Conservation (phyloP, 2,888 invertebrate species). For the Coelopa pilipes region DNA sequence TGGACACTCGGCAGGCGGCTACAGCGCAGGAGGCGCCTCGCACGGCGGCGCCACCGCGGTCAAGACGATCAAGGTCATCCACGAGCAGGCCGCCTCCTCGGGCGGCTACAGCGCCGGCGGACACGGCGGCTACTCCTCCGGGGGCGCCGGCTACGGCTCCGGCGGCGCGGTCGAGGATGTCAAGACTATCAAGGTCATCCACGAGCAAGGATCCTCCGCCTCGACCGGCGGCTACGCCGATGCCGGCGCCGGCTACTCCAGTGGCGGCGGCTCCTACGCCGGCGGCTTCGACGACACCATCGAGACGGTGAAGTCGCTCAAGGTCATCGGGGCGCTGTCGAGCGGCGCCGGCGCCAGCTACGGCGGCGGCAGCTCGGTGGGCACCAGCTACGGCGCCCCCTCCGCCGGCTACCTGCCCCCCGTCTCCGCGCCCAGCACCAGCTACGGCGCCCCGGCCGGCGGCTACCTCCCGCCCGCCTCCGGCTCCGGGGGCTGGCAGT, state of each 20-base stretch:
- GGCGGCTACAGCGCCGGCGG: constrained; percentile 22
- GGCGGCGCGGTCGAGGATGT: constrained; percentile 24
- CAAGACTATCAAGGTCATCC: constrained; percentile 42
- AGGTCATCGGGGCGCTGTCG: constrained; percentile 42
- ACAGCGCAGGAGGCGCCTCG: background rate
- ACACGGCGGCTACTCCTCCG: constrained; percentile 7
- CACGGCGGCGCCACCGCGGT: constrained; percentile 24
- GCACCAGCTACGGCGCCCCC: constrained; percentile 25
- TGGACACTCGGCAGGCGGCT: constrained; percentile 32
- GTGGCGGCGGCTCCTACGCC: background rate
- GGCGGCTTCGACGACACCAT: constrained; percentile 38
- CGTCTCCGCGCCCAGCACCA: constrained; percentile 24
- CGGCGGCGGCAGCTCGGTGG: constrained; percentile 23
- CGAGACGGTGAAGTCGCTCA: constrained; percentile 43
- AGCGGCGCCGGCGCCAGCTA: constrained; percentile 22
- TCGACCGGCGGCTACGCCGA: constrained; percentile 17
- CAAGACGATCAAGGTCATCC: constrained; percentile 42
- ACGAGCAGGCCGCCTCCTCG: constrained; percentile 34
- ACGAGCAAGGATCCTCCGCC: constrained; percentile 27
- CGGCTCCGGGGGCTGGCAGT: constrained; percentile 36
- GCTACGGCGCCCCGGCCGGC: constrained; percentile 11
- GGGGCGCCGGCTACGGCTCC: constrained; percentile 22
- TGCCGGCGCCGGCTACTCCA: constrained; percentile 25
- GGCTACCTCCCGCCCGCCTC: constrained; percentile 33
- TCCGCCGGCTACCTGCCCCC: constrained; percentile 33